A percentile compares a stretch with the other conserved stretches of the same genome.
phyloP scores from a whole-genome alignment of 2,888 invertebrate species.

The Nebria salina region DNA sequence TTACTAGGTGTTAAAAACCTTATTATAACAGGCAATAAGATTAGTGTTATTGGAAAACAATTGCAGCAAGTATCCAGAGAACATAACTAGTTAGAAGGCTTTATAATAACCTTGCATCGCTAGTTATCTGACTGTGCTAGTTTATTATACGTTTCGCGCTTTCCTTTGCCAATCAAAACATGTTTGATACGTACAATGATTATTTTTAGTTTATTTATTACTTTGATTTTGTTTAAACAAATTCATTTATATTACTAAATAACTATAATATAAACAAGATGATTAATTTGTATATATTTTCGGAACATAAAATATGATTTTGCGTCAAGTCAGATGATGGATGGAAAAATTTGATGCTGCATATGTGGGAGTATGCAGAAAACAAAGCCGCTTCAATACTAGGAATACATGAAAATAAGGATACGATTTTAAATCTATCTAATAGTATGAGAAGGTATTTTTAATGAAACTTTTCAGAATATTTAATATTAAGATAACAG shows the following conservation, averaged over 20 bases:
- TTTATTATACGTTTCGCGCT: background rate
- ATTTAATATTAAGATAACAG: constrained; percentile 32
- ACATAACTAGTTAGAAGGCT: constrained; percentile 13
- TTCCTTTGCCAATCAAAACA: background rate
- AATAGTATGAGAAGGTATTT: constrained; percentile 14
- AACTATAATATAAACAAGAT: too few species aligned
- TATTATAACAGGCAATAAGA: constrained; percentile 44
- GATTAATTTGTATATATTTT: too few species aligned
- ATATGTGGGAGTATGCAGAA: constrained; percentile 54
- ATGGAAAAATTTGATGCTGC: background rate
- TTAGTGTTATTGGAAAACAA: constrained; percentile 48
- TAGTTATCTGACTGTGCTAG: background rate
- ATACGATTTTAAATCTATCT: background rate
- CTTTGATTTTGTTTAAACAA: too few species aligned
- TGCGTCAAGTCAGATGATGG: background rate
- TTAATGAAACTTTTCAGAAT: constrained; percentile 7
- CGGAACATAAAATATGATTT: background rate
- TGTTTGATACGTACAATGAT: background rate
- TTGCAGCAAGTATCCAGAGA: constrained; percentile 42
- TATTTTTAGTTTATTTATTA: background rate
- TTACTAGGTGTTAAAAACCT: constrained; percentile 47
- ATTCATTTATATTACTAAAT: too few species aligned
- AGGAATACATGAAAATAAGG: constrained; percentile 49
- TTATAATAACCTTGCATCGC: background rate
- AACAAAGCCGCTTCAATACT: constrained; percentile 51